Evolutionary conservation across 1,140 invertebrate genomes (phyloP).

Genomic region (Tribolium castaneum): DNA sequence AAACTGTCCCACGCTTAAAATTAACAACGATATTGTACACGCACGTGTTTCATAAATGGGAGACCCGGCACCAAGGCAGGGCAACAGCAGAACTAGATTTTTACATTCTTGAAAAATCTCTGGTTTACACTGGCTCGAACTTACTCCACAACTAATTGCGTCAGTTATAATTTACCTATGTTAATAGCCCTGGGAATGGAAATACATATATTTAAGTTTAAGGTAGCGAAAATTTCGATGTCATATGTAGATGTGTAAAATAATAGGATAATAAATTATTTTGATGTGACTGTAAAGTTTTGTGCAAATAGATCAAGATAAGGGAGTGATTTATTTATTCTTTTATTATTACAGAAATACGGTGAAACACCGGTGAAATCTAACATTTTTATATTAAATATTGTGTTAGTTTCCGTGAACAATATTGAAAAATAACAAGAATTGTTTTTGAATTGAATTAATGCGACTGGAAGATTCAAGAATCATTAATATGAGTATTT

Average conservation of each 20-base stretch:
- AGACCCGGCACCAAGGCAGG: background rate
- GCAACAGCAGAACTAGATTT: background rate
- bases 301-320: conserved; percentile 28
- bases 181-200: background rate
- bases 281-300: background rate
- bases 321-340: conserved; percentile 15
- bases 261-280: conserved; percentile 20
- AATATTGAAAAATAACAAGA: background rate
- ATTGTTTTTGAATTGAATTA: background rate
- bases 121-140: background rate
- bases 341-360: background rate
- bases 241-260: background rate
- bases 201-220: background rate
- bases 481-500: background rate
- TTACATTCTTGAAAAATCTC: background rate
- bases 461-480: background rate
- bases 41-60: background rate
- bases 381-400: background rate
- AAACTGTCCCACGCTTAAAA: conserved; percentile 23
- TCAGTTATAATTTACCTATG: background rate
- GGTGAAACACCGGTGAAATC: background rate
- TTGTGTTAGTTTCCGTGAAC: conserved; percentile 1
- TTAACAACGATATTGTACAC: background rate
- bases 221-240: background rate
- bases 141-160: background rate